Conservation (phyloP, 2,888 invertebrate species). For the Plebejus anna region DNA sequence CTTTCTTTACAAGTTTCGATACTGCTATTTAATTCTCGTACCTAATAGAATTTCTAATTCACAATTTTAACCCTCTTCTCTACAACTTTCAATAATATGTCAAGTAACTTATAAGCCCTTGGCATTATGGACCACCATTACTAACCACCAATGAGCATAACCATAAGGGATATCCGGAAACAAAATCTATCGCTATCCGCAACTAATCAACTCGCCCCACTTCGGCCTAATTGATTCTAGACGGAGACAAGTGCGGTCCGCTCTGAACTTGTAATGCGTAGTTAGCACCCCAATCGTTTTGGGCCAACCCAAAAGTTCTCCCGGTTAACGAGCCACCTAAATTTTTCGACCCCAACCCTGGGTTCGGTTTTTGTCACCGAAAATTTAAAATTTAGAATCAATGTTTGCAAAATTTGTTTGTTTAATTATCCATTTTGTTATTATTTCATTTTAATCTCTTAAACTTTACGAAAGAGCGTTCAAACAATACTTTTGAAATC, state of each 20-base stretch:
- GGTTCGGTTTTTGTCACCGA: slow-evolving; percentile 40
- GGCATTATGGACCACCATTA: background rate
- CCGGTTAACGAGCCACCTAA: slow-evolving; percentile 40
- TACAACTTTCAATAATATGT: too few species aligned
- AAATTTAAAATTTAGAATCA: slow-evolving; percentile 22
- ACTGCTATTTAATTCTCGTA: too few species aligned
- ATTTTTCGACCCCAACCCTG: slow-evolving; percentile 37
- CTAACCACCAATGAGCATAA: background rate
- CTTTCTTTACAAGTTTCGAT: too few species aligned
- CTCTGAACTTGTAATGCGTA: slow-evolving; percentile 29
- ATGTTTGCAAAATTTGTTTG: background rate
- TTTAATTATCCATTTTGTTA: slow-evolving; percentile 14
- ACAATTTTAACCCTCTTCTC: too few species aligned
- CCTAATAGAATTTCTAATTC: too few species aligned
- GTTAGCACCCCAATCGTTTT: slow-evolving; percentile 30
- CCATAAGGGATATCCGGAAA: background rate
- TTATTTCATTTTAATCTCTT: background rate
- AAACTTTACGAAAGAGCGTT: background rate
- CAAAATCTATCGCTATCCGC: background rate
- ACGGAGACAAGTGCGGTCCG: slow-evolving; percentile 23
- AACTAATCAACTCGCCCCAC: background rate
- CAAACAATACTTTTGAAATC: background rate
- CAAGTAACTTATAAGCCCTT: too few species aligned
- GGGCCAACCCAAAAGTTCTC: slow-evolving; percentile 33
- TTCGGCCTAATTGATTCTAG: slow-evolving; percentile 25